These are phyloP conservation scores for Dusona sp. DNA, from an alignment of 2,888 invertebrate genomes.

Conservation along the genomic window DNA sequence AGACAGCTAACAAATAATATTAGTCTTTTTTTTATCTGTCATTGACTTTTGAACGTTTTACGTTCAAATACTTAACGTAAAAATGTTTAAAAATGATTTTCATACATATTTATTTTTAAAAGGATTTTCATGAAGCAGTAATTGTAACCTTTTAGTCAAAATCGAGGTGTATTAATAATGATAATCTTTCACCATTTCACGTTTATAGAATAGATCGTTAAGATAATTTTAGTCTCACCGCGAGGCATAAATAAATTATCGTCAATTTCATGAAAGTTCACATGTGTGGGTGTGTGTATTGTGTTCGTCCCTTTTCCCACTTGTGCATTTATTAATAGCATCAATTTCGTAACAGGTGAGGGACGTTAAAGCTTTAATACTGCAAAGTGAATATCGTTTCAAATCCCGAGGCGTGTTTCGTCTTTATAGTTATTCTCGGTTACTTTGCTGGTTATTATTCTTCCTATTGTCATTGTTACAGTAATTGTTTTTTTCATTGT, in stretches of 20 bases:
- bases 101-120: not conserved
- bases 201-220: constrained; percentile 12
- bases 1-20: constrained; percentile 3
- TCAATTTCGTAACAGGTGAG: constrained; percentile 51
- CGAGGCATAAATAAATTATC: not conserved
- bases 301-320: not conserved
- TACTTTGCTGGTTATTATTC: constrained; percentile 16
- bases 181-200: constrained; percentile 1
- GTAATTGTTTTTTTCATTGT: not conserved
- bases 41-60: not conserved
- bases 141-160: not conserved
- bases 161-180: not conserved
- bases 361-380: constrained; percentile 25
- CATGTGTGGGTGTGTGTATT: constrained; percentile 4
- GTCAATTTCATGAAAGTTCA: constrained; percentile 11
- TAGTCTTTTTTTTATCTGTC: not conserved
- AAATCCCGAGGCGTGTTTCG: constrained; percentile 29
- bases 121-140: not conserved
- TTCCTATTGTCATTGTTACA: constrained; percentile 12
- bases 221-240: constrained; percentile 9
- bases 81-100: not conserved
- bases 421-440: constrained; percentile 24
- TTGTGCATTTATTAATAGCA: constrained; percentile 36
- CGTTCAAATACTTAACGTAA: not conserved
- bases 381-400: constrained; percentile 18